These are phyloP conservation scores for Agraylea sexmaculata DNA, from an alignment of 1,140 invertebrate genomes.

Conservation along the genomic window DNA sequence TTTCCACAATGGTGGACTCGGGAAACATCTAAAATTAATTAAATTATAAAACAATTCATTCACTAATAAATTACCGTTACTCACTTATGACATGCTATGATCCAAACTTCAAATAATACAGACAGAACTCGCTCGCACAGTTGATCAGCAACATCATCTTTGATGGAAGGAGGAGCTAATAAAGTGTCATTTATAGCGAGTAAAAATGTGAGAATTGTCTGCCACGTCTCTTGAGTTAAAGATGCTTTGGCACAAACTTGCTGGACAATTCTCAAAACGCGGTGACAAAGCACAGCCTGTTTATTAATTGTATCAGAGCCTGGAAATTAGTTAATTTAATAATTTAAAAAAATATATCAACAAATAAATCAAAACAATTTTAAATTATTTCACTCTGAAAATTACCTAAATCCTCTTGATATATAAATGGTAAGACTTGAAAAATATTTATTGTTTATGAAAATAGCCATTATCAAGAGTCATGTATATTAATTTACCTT, in stretches of 20 bases:
- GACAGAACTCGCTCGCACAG: conserved; percentile 87
- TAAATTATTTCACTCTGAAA: neutral
- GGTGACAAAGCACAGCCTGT: conserved; percentile 90
- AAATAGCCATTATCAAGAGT: neutral
- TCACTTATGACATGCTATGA: conserved; percentile 67
- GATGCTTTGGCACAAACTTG: conserved; percentile 71
- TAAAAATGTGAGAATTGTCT: conserved; percentile 77
- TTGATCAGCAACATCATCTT: conserved; percentile 90
- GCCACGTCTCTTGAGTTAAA: conserved; percentile 83
- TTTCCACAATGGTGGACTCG: conserved; percentile 90
- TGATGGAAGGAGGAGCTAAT: conserved; percentile 79
- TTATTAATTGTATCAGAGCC: conserved; percentile 80
- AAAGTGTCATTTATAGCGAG: conserved; percentile 87
- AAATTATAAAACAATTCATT: conserved; percentile 1
- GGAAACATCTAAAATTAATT: conserved; percentile 61
- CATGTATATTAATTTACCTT: conserved; percentile 51
- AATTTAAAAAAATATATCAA: neutral
- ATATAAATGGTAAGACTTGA: conserved; percentile 79
- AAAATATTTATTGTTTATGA: conserved; percentile 25
- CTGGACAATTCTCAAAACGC: conserved; percentile 81
- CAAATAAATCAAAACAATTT: conserved; percentile 10
- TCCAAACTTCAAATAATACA: conserved; percentile 91
- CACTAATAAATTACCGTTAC: neutral
- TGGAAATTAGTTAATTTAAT: conserved; percentile 31
- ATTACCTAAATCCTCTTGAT: conserved; percentile 75